These are phyloP conservation scores for Astreopora myriophthalma DNA, from an alignment of 64 coral and sea anemone genomes.

Conservation along the genomic window DNA sequence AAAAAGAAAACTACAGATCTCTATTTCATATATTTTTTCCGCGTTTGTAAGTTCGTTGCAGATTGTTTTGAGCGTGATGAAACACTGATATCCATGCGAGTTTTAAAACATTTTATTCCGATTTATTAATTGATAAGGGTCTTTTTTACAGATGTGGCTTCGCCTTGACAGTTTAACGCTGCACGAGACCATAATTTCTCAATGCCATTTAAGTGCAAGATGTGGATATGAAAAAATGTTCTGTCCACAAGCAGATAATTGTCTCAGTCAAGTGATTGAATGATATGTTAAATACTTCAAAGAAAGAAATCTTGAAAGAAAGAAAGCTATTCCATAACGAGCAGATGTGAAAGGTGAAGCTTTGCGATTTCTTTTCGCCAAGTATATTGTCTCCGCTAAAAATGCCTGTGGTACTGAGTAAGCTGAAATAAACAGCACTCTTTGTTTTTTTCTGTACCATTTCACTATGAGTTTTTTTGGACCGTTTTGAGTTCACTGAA, in stretches of 20 bases:
- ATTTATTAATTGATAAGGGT: no score
- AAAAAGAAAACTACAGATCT: no score
- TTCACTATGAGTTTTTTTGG: background rate
- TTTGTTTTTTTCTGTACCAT: background rate
- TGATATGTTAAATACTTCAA: background rate
- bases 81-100: no score
- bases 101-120: no score
- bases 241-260: background rate
- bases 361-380: background rate
- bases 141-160: no score
- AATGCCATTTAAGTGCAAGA: background rate
- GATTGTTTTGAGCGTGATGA: no score
- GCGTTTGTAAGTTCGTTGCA: no score
- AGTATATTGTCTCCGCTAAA: background rate
- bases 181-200: background rate
- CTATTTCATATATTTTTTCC: no score
- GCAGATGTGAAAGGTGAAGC: conserved; percentile 15
- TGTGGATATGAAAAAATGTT: background rate
- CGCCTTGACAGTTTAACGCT: no score
- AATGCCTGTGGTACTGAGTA: background rate
- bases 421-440: background rate
- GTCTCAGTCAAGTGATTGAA: background rate
- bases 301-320: background rate
- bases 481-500: no score
- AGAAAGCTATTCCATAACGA: conserved; percentile 12